Percentiles rank a stretch among this genome's conserved stretches.
Evolutionary conservation across 2,888 invertebrate species (phyloP).

Genomic region (Andrena marginata): DNA sequence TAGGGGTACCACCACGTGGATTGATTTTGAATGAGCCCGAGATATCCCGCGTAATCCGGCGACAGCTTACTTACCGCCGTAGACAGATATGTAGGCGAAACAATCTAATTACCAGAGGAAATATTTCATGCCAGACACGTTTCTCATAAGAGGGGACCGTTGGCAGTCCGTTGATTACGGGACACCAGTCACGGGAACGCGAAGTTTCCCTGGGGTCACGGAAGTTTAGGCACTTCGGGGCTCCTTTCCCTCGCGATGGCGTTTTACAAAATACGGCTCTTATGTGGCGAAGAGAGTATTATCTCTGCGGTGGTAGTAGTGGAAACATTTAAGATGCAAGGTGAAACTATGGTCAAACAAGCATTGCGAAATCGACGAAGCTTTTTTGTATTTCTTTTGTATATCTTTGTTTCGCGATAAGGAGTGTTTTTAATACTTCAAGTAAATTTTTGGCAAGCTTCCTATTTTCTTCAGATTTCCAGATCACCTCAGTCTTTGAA

Average conservation of each 20-base stretch:
- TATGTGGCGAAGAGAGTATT: not conserved
- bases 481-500: no score
- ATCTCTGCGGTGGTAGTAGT: not conserved
- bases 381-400: no score
- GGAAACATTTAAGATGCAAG: no score
- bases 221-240: constrained; percentile 44
- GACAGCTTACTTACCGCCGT: constrained; percentile 63
- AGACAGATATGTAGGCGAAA: constrained; percentile 64
- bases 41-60: constrained; percentile 65
- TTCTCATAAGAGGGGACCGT: constrained; percentile 71
- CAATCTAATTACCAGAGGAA: constrained; percentile 73
- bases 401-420: no score
- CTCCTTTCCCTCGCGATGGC: constrained; percentile 3
- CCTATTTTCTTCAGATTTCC: no score
- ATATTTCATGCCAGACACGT: constrained; percentile 78
- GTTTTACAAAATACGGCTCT: not conserved
- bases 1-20: constrained; percentile 66
- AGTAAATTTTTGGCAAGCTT: no score
- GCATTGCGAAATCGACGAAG: no score
- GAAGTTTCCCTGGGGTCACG: constrained; percentile 20
- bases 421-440: no score
- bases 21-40: constrained; percentile 68
- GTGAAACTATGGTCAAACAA: no score
- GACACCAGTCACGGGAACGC: constrained; percentile 34
- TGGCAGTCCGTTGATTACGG: constrained; percentile 63